phyloP scores from a whole-genome alignment of 2,888 invertebrate species.

The Sinotaia quadrata region DNA sequence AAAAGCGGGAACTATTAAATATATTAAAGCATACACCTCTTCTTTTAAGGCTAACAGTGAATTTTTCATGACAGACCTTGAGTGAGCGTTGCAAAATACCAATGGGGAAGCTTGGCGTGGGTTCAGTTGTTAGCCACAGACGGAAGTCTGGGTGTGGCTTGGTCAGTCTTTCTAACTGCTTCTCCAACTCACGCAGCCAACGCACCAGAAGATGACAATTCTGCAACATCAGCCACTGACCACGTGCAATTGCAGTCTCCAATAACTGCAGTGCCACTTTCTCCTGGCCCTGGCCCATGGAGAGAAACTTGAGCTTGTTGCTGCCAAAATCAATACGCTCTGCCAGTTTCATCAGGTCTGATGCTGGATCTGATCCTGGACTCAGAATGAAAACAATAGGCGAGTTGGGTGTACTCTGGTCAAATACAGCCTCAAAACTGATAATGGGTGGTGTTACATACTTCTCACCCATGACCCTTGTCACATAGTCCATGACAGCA shows the following conservation, averaged over 20 bases:
- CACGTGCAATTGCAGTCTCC: conserved; percentile 74
- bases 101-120: conserved; percentile 88
- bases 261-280: conserved; percentile 76
- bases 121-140: conserved; percentile 93
- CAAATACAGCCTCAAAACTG: conserved; percentile 87
- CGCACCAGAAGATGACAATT: conserved; percentile 89
- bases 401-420: conserved; percentile 84
- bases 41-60: not conserved
- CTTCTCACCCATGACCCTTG: conserved; percentile 86
- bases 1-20: no score
- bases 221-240: conserved; percentile 93
- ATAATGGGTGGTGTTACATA: conserved; percentile 91
- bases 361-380: conserved; percentile 73
- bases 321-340: conserved; percentile 72
- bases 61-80: conserved; percentile 75
- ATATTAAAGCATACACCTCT: not conserved
- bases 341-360: conserved; percentile 73
- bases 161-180: conserved; percentile 83
- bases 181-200: conserved; percentile 87
- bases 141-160: conserved; percentile 92
- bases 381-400: conserved; percentile 73
- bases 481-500: conserved; percentile 88
- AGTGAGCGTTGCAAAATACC: conserved; percentile 88
- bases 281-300: conserved; percentile 74
- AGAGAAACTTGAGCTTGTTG: conserved; percentile 72